phyloP scores from a whole-genome alignment of 2,113 vertebrate genomes.

The zebrafish (Danio rerio) region DNA sequence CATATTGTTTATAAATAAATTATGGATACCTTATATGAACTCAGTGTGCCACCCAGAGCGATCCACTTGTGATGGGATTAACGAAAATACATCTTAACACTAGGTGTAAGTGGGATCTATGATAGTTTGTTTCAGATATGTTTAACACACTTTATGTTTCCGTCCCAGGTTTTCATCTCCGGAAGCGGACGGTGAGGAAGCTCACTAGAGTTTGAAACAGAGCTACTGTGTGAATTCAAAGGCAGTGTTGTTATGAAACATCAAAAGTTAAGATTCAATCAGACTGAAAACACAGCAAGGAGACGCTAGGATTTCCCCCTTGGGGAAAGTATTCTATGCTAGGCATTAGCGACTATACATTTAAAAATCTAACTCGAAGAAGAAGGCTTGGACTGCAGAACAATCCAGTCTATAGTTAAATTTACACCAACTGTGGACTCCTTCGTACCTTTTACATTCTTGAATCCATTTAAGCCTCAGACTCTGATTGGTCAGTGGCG shows the following conservation, averaged over 20 bases:
- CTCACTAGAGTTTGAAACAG: slow-evolving; percentile 16
- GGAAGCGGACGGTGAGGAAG: neutral
- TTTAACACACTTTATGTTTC: no score
- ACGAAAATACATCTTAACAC: no score
- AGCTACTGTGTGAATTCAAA: slow-evolving; percentile 12
- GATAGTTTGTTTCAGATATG: no score
- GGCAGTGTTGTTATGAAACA: slow-evolving; percentile 29
- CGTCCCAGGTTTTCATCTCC: no score
- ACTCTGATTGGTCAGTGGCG: slow-evolving; percentile 81
- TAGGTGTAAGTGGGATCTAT: no score
- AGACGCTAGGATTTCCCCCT: slow-evolving; percentile 52
- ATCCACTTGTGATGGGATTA: no score
- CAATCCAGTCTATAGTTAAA: slow-evolving; percentile 47
- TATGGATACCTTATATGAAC: no score
- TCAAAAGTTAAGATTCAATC: slow-evolving; percentile 30
- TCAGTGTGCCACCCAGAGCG: no score
- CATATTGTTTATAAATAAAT: no score
- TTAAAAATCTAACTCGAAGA: slow-evolving; percentile 46
- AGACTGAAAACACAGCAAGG: slow-evolving; percentile 35
- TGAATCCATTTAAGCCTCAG: slow-evolving; percentile 78
- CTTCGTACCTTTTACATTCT: slow-evolving; percentile 35
- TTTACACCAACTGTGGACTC: slow-evolving; percentile 3
- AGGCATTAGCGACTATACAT: slow-evolving; percentile 50
- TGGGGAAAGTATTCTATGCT: slow-evolving; percentile 61
- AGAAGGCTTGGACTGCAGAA: slow-evolving; percentile 43